Conservation (phyloP, 2,797 vertebrate species). For the Arctocebus calabarensis region DNA sequence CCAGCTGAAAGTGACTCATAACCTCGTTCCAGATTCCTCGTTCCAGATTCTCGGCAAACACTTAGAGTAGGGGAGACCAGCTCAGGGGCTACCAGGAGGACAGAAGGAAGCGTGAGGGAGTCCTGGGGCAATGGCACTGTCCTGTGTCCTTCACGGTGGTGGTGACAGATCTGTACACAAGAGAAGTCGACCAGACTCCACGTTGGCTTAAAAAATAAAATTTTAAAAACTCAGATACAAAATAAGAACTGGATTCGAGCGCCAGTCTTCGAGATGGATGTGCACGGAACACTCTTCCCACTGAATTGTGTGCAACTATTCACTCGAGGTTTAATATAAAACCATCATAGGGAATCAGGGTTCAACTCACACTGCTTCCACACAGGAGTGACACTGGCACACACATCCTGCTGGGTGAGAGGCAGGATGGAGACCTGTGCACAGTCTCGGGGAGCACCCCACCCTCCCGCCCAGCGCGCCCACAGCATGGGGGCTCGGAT, state of each 20-base stretch:
- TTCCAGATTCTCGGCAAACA: neutral
- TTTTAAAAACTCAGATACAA: neutral
- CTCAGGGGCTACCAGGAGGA: neutral
- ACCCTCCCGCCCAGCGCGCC: fast-evolving
- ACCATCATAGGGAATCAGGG: too few relatives aligned
- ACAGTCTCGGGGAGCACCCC: neutral
- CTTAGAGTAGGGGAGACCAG: neutral
- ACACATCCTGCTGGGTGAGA: neutral
- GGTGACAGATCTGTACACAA: neutral
- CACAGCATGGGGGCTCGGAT: fast-evolving
- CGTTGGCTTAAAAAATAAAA: neutral
- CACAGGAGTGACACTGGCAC: neutral
- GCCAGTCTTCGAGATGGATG: neutral
- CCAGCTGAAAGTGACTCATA: too few relatives aligned
- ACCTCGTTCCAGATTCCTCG: too few relatives aligned
- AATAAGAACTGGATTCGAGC: neutral
- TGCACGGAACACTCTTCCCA: neutral
- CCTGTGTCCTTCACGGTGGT: neutral
- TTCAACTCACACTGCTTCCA: neutral
- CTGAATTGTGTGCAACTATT: neutral
- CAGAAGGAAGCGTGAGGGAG: neutral
- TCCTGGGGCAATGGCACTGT: too few relatives aligned
- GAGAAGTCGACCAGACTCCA: neutral
- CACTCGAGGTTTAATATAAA: neutral
- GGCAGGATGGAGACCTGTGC: neutral